phyloP scores from a whole-genome alignment of 2,113 vertebrate genomes.

The Phyllostomus hastatus region DNA sequence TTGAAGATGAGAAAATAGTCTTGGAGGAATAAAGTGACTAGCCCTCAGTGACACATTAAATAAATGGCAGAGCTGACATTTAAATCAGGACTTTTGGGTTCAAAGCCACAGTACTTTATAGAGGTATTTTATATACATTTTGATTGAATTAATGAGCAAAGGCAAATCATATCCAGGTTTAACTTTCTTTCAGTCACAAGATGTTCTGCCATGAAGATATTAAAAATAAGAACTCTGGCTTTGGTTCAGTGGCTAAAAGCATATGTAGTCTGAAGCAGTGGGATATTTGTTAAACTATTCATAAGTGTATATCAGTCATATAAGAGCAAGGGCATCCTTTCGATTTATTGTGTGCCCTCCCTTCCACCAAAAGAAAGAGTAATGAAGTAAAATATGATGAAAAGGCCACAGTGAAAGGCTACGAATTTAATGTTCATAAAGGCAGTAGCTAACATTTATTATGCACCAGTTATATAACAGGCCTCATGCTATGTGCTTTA shows the following conservation, averaged over 20 bases:
- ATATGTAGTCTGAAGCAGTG: conserved; percentile 76
- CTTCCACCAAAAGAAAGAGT: conserved; percentile 39
- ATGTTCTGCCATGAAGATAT: conserved; percentile 77
- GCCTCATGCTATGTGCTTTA: not conserved
- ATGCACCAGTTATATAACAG: conserved; percentile 24
- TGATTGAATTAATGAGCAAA: conserved; percentile 67
- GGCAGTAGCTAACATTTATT: conserved; percentile 1
- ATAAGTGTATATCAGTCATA: conserved; percentile 48
- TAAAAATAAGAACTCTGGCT: conserved; percentile 80
- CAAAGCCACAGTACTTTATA: not conserved
- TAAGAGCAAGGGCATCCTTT: conserved; percentile 53
- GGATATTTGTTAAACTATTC: conserved; percentile 34
- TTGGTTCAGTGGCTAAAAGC: conserved; percentile 78
- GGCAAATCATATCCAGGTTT: conserved; percentile 71
- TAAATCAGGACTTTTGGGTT: not conserved
- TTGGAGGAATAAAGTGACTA: not conserved
- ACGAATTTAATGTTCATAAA: conserved; percentile 43
- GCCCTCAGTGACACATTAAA: not conserved
- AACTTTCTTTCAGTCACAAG: conserved; percentile 75
- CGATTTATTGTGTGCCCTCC: conserved; percentile 41
- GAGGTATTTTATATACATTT: not conserved
- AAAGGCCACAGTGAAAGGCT: conserved; percentile 30
- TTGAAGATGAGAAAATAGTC: not conserved
- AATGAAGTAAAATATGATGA: conserved; percentile 48
- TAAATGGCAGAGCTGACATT: not conserved